These are phyloP conservation scores for Helleia helle DNA, from an alignment of 2,888 invertebrate species.

Conservation along the genomic window DNA sequence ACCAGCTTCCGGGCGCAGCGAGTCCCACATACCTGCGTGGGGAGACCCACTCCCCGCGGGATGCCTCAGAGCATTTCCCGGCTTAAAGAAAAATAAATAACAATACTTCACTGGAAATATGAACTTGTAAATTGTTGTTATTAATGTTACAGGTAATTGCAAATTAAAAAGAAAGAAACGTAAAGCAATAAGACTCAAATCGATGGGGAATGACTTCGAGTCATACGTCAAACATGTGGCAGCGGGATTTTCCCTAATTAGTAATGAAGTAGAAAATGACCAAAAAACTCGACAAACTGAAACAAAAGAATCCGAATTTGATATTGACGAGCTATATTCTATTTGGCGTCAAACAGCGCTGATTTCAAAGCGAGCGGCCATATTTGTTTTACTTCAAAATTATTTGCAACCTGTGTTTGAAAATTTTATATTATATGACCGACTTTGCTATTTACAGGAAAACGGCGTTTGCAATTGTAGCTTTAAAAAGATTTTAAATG, in stretches of 20 bases:
- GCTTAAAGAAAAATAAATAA: no score
- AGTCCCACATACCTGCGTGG: no score
- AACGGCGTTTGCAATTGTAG: constrained; percentile 36
- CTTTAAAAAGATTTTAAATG: constrained; percentile 75
- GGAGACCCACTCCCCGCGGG: no score
- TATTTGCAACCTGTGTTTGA: constrained; percentile 48
- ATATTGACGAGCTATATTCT: constrained; percentile 33
- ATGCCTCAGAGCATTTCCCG: no score
- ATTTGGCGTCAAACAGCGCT: constrained; percentile 38
- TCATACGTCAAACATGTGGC: constrained; percentile 38
- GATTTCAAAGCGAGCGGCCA: constrained; percentile 38
- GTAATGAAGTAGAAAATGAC: constrained; percentile 12
- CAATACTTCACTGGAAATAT: no score
- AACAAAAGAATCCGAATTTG: constrained; percentile 18
- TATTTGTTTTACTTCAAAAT: constrained; percentile 50
- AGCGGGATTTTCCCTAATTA: constrained; percentile 36
- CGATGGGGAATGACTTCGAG: constrained; percentile 37
- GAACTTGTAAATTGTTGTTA: neutral
- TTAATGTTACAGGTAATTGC: constrained; percentile 54
- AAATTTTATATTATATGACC: constrained; percentile 50
- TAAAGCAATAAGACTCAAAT: constrained; percentile 50
- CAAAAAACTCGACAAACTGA: no score
- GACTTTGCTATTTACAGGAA: constrained; percentile 48
- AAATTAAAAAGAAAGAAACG: constrained; percentile 53
- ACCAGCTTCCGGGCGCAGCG: no score